Percentiles rank a stretch among this genome's conserved stretches.
These are phyloP conservation scores for Drosophila buzzatii DNA, from an alignment of 2,888 invertebrate genomes.

Conservation along the genomic window DNA sequence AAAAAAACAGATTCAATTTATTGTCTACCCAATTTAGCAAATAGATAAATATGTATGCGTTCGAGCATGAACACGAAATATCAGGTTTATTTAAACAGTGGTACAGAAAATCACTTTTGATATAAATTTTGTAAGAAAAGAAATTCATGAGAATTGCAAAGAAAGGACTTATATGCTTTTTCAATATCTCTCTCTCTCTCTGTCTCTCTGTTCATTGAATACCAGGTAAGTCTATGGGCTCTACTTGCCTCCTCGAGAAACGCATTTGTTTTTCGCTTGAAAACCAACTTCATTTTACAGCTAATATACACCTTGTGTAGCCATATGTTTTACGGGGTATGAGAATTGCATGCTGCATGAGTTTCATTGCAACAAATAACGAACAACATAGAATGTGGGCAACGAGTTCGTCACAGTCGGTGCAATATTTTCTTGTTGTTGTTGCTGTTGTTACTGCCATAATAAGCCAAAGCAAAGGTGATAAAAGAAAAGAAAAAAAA, in stretches of 20 bases:
- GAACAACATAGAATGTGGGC: constrained; percentile 25
- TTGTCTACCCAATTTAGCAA: not conserved
- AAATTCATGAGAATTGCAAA: constrained; percentile 4
- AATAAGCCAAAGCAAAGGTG: constrained; percentile 28
- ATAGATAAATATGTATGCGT: not conserved
- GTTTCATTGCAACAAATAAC: constrained; percentile 41
- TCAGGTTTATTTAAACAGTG: not conserved
- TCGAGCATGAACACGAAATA: not conserved
- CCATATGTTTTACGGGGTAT: constrained; percentile 21
- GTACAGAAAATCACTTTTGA: not conserved
- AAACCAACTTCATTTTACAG: not conserved
- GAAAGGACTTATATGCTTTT: not conserved
- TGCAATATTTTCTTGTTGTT: constrained; percentile 28
- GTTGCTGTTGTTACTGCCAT: constrained; percentile 20
- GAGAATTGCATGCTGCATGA: constrained; percentile 62
- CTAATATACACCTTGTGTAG: constrained; percentile 11
- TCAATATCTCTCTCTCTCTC: not conserved
- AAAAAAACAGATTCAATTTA: constrained; percentile 1
- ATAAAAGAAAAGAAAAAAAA: constrained; percentile 8
- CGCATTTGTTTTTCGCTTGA: not conserved
- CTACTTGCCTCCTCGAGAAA: not conserved
- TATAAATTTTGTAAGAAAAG: not conserved
- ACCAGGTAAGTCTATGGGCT: not conserved
- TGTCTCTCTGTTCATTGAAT: not conserved
- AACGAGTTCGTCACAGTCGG: constrained; percentile 36